Conservation (phyloP, 2,888 invertebrate species). For the Hemaris fuciformis region DNA sequence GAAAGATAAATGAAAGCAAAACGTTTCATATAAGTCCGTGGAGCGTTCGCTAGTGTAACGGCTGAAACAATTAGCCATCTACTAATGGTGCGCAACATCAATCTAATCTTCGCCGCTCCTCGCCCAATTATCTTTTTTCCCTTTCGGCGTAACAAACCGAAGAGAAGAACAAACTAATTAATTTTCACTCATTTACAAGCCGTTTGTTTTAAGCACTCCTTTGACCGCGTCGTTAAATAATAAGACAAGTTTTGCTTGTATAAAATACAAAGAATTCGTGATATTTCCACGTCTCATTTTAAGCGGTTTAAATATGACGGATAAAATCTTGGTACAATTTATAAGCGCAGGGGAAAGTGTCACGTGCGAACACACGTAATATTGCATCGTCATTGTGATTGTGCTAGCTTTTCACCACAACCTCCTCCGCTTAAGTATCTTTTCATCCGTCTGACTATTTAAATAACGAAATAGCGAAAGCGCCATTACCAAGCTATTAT, state of each 20-base stretch:
- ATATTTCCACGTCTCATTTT: not conserved
- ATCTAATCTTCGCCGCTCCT: constrained; percentile 43
- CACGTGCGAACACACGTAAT: constrained; percentile 2
- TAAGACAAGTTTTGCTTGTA: not conserved
- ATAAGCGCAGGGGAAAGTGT: not conserved
- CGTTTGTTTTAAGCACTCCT: constrained; percentile 38
- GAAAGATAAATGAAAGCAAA: constrained; percentile 16
- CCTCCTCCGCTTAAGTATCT: not conserved
- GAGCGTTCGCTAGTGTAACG: constrained; percentile 23
- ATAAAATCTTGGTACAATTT: not conserved
- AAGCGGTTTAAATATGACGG: not conserved
- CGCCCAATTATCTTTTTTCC: constrained; percentile 57
- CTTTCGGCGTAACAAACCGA: constrained; percentile 37
- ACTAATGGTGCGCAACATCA: constrained; percentile 46
- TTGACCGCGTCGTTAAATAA: constrained; percentile 8
- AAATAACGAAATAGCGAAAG: not conserved
- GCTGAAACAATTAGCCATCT: constrained; percentile 36
- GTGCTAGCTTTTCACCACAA: not conserved
- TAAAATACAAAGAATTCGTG: not conserved
- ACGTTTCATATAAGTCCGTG: constrained; percentile 20
- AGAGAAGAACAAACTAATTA: constrained; percentile 61
- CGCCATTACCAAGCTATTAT: not conserved
- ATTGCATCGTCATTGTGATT: not conserved
- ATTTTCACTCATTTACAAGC: constrained; percentile 67
- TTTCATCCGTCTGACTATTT: not conserved